Base-by-base conservation (phyloP, 2,888 invertebrate genomes). In the Catocala fraxini region DNA sequence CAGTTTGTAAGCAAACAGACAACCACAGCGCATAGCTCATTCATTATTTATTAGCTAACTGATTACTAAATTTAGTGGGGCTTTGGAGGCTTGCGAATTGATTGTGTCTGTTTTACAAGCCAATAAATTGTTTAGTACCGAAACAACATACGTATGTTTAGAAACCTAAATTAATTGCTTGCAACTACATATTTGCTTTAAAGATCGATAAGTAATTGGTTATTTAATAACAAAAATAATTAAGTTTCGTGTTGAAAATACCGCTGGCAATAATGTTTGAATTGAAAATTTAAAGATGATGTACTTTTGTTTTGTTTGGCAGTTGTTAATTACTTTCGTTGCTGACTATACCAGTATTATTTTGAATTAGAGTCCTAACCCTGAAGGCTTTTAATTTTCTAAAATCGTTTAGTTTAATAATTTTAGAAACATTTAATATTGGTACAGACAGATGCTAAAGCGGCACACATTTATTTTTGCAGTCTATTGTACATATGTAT, bases 251-350 rank as follows among this genome's bases (percentile, higher is more conserved):
- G 7, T 39, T 7, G 5, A 39, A 9, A 6, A 6, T 39, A 6
- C 35, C 7, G 7, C 9, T 39, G 4, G 7, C 35, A 6, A 39
- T 39, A 39, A 39, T 39, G 9, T 39, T 39, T 25, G 3, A 6
- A 39, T 39, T 39, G 0, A 7, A 7, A 7, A 39, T 39, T 6
- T 7, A 39, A 39, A 39, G 7, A 35, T 9, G 0, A 51, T 15
- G 76, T 76, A 79, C 70, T 78, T 79, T 72, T 71, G 63, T 68
- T 75, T 76, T 76, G 73, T 79, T 81, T 79, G 80, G 72, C 80
- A 77, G 79, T 80, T 81, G 73, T 69, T 81, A 81, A 81, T 81
- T 79, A 78, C 80, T 79, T 81, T 81, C 75, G 79, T 73, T 70
- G 63, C 59, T 41, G 70, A 77, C 67, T 75, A 72, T 71, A 76